Evolutionary conservation across 2,888 invertebrate species (phyloP), one percentile per base, ranked within the genome.

Genomic region (Hirtodrosophila trivittata): DNA sequence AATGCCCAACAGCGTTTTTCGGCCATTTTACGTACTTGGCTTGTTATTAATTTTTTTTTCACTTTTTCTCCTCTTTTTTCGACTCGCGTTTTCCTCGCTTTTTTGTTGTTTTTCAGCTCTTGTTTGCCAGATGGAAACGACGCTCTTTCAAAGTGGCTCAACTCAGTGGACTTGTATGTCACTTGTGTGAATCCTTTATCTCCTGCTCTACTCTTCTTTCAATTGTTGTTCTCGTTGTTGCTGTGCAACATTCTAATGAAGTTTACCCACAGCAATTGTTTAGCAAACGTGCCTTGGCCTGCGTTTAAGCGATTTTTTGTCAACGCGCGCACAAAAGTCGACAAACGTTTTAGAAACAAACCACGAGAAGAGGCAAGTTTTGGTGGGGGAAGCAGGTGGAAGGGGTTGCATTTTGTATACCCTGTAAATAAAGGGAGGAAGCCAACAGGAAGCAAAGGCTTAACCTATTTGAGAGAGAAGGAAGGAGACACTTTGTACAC

Each of bases 261-360:
- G 89, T 87, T 88, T 88, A 87, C 88, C 86, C 77, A 83, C 86
- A 84, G 87, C 88, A 80, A 85, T 88, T 88, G 88, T 88, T 88
- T 88, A 88, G 87, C 86, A 88, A 88, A 88, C 88, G 89, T 88
- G 88, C 88, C 87, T 88, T 87, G 85, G 81, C 86, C 82, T 78
- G 77, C 85, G 81, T 87, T 88, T 66, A 80, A 86, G 72, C 74
- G 85, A 76, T 82, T 86, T 78, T 80, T 81, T 80, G 78, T 77
- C 77, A 83, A 77, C 87, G 85, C 80, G 76, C 80, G 80, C 83
- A 80, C 77, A 80, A 80, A 80, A 76, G 63, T 75, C 67, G 70
- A 63, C 66, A 67, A 33, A 45, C 68, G 65, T 69, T 77, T 63
- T 67, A 63, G 37, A 39, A 47, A 59, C 10, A 30, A 52, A 45